phyloP scores from a whole-genome alignment of 2,888 invertebrate species.

The Agriopis leucophaearia region DNA sequence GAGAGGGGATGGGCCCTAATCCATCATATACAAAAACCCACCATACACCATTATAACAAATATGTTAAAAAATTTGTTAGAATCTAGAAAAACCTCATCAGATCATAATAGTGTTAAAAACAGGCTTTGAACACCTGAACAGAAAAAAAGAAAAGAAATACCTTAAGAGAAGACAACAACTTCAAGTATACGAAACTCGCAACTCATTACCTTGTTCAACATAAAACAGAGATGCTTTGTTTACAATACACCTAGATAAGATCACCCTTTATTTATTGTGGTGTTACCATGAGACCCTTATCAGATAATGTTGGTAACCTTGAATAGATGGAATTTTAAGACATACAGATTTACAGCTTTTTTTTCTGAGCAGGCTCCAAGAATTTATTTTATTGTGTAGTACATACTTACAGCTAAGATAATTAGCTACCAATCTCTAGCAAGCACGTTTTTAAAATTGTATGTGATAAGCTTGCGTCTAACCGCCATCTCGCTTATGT shows the following conservation, averaged over 20 bases:
- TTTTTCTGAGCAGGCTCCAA: too few species aligned
- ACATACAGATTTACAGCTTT: background rate
- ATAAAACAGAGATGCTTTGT: constrained; percentile 22
- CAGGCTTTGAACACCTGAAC: background rate
- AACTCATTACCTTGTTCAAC: background rate
- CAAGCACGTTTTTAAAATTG: too few species aligned
- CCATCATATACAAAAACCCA: too few species aligned
- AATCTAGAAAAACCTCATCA: too few species aligned
- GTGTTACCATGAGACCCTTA: constrained; percentile 20
- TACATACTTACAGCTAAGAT: too few species aligned
- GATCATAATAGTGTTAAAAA: background rate
- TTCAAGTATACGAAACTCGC: background rate
- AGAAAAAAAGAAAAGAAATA: constrained; percentile 9
- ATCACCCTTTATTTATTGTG: constrained; percentile 29
- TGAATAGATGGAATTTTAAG: constrained; percentile 6
- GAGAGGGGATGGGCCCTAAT: too few species aligned
- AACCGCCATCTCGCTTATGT: too few species aligned
- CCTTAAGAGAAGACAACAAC: constrained; percentile 6
- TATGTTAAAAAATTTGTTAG: too few species aligned
- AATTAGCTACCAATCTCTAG: too few species aligned
- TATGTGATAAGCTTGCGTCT: too few species aligned
- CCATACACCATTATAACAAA: too few species aligned
- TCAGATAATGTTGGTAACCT: constrained; percentile 28
- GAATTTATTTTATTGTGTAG: too few species aligned
- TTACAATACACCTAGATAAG: constrained; percentile 19